Evolutionary conservation across 2,888 invertebrate genomes (phyloP).

Genomic region (Lepidocyrtoides sp.): DNA sequence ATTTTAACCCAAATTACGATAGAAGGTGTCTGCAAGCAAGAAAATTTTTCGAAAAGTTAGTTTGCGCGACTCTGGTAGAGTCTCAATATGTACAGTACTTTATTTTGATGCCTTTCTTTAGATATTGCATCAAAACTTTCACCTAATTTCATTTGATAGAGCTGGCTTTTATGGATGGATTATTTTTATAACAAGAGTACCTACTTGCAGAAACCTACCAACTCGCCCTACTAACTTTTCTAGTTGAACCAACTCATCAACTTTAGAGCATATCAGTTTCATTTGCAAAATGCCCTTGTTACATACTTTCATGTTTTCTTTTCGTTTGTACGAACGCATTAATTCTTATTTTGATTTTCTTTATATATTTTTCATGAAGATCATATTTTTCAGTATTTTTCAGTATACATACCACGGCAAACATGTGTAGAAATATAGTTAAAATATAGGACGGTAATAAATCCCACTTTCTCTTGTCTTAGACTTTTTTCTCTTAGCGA

Average conservation of each 20-base stretch:
- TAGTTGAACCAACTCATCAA: neutral
- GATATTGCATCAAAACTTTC: neutral
- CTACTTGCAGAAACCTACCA: neutral
- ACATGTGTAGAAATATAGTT: neutral
- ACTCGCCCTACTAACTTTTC: neutral
- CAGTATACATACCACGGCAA: neutral
- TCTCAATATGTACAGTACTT: neutral
- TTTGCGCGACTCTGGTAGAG: neutral
- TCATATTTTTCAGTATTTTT: neutral
- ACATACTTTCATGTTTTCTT: neutral
- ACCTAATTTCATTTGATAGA: neutral
- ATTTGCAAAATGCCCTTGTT: neutral
- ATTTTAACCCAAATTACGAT: neutral
- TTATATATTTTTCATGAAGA: neutral
- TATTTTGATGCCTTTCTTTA: neutral
- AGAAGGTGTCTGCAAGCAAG: constrained; percentile 10
- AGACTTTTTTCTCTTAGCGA: too few species aligned
- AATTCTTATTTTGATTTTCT: neutral
- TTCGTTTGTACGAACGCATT: neutral
- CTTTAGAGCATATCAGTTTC: neutral
- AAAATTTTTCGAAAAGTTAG: constrained; percentile 1
- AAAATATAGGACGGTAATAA: too few species aligned
- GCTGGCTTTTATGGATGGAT: too few species aligned
- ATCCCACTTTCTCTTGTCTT: too few species aligned
- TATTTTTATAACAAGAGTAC: too few species aligned